These are phyloP conservation scores for Hyles vespertilio DNA, from an alignment of 1,140 invertebrate species.

Conservation along the genomic window DNA sequence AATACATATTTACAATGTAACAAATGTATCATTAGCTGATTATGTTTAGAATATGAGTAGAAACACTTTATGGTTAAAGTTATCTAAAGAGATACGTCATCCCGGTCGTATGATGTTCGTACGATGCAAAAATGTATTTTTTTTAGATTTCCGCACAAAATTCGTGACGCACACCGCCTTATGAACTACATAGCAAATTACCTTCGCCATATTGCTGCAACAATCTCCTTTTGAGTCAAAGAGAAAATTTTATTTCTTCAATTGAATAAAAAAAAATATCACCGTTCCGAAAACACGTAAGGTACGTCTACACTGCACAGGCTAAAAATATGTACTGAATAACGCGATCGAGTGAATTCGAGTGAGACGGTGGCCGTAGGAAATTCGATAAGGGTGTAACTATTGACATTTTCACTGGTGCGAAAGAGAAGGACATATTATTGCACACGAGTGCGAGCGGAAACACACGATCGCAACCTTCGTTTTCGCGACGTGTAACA, in stretches of 20 bases:
- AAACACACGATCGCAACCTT: constrained; percentile 27
- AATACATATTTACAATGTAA: no score
- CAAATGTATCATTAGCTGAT: no score
- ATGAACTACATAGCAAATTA: constrained; percentile 31
- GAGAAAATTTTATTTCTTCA: constrained; percentile 38
- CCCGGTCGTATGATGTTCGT: constrained; percentile 40
- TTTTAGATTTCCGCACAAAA: constrained; percentile 10
- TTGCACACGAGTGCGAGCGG: constrained; percentile 7
- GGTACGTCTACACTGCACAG: constrained; percentile 37
- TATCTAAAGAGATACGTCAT: constrained; percentile 29
- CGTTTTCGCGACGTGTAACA: constrained; percentile 1
- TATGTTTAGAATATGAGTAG: no score
- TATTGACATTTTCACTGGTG: constrained; percentile 21
- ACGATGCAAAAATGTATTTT: constrained; percentile 28
- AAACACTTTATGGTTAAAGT: constrained; percentile 8
- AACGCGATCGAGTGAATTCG: not conserved
- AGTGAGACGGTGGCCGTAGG: constrained; percentile 8
- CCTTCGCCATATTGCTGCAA: constrained; percentile 54
- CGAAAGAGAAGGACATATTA: constrained; percentile 27
- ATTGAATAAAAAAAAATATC: constrained; percentile 50
- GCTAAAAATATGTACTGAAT: constrained; percentile 61
- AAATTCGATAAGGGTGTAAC: constrained; percentile 54
- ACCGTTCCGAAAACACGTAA: constrained; percentile 28
- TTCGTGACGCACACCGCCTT: not conserved
- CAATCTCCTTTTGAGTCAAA: constrained; percentile 24